Evolutionary conservation across 2,113 vertebrate species (phyloP).

Genomic region (Mixornis gularis): DNA sequence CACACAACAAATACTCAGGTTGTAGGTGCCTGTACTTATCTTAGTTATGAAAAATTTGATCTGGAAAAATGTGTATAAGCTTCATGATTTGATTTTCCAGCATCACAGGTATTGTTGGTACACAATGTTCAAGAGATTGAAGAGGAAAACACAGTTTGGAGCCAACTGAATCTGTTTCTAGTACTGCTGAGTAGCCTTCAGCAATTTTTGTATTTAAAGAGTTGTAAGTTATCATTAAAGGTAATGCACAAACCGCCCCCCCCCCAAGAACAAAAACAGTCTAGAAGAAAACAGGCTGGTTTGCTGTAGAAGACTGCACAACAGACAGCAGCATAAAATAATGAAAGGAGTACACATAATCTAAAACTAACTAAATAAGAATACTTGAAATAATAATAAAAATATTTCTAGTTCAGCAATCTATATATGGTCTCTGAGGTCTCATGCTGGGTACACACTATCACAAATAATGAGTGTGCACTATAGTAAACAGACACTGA

Average conservation of each 20-base stretch:
- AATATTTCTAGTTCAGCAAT: background rate
- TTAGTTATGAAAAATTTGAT: background rate
- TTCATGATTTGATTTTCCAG: background rate
- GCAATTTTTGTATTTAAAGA: background rate
- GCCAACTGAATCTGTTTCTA: background rate
- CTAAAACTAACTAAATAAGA: background rate
- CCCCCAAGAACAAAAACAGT: fast-evolving
- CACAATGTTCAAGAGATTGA: background rate
- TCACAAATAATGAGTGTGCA: background rate
- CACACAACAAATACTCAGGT: background rate
- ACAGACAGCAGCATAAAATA: background rate
- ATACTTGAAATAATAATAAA: background rate
- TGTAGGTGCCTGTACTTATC: background rate
- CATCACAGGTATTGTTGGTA: background rate
- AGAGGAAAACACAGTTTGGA: background rate
- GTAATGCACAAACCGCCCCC: background rate
- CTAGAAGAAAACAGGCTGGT: background rate
- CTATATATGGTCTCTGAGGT: background rate
- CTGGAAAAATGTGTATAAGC: background rate
- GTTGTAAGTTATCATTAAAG: background rate
- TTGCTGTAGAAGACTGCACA: background rate
- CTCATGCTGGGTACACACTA: background rate
- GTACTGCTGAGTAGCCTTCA: background rate
- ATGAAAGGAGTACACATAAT: background rate
- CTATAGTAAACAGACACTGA: background rate